Evolutionary conservation across 2,113 vertebrate genomes (phyloP), one percentile per base, ranked within the genome.

Genomic region (Onychostoma macrolepis): DNA sequence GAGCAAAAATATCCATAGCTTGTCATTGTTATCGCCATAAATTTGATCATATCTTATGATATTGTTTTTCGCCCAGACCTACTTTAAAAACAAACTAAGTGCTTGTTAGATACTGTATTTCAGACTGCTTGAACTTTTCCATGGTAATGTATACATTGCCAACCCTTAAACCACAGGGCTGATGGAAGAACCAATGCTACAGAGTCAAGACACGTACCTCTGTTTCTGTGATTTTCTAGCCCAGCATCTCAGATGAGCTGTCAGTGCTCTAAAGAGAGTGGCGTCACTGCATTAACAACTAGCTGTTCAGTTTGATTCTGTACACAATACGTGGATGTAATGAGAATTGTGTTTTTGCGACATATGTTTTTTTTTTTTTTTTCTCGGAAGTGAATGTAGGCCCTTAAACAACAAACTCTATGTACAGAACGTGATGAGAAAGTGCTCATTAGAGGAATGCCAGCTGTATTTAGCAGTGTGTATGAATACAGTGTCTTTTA

Each of bases 231-330:
- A 77, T 77, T 77, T 53, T 53, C 45, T 53, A 53, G 43, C 26
- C 26, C 75, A 8, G 26, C 26, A 78, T 53, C 26, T 72, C 45
- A 53, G 75, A 78, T 7, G 75, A 53, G 45, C 75, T 53, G 75
- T 78, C 75, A 53, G 28, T 53, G 15, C 26, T 53, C 75, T 78
- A 33, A 78, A 78, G 75, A 78, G 75, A 78, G 75, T 19, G 43
- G 75, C 26, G 4, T 78, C 45, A 53, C 45, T 78, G 75, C 45
- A 78, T 78, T 78, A 78, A 53, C 45, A 78, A 78, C 45, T 78
- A 78, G 75, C 26, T 50, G 28, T 78, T 78, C 75, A 19, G 7
- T 53, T 78, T 15, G 75, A 78, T 78, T 53, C 75, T 78, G 45
- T 78, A 78, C 72, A 45, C 26, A 78, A 53, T 28, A 78, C 17